Percentiles rank a stretch among this genome's conserved stretches.
Evolutionary conservation across 2,797 vertebrate species (phyloP).

Genomic region (Gymnothorax reevesii): DNA sequence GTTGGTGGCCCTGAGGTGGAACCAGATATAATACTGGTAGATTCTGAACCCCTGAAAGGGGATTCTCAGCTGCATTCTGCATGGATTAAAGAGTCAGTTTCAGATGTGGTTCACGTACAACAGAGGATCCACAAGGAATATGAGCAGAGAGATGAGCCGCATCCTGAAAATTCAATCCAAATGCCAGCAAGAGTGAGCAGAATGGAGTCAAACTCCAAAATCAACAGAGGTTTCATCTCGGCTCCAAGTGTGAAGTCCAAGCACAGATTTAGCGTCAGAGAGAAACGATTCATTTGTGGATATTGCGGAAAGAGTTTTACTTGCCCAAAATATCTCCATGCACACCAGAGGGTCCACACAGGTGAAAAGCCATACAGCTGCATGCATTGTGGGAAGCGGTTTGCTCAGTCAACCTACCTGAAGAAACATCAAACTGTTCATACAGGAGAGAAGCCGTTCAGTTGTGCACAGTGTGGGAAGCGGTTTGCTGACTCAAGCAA

Average conservation of each 20-base stretch:
- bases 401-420: slow-evolving; percentile 39
- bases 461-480: slow-evolving; percentile 39
- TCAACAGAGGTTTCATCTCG: slow-evolving; percentile 4
- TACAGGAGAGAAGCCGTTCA: slow-evolving; percentile 34
- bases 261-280: slow-evolving; percentile 15
- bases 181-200: slow-evolving; percentile 10
- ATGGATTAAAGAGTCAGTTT: slow-evolving; percentile 20
- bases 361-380: slow-evolving; percentile 42
- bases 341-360: slow-evolving; percentile 41
- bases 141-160: slow-evolving; percentile 14
- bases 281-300: slow-evolving; percentile 39
- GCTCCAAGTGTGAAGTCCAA: not conserved
- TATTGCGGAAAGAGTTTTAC: slow-evolving; percentile 41
- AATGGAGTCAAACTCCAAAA: slow-evolving; percentile 14
- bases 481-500: slow-evolving; percentile 41
- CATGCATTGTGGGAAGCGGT: slow-evolving; percentile 36
- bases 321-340: slow-evolving; percentile 35
- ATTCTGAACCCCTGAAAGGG: slow-evolving; percentile 17
- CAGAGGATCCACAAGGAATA: slow-evolving; percentile 26
- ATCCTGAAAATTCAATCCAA: slow-evolving; percentile 21
- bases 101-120: slow-evolving; percentile 12
- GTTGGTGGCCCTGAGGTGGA: slow-evolving; percentile 16
- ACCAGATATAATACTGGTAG: slow-evolving; percentile 32
- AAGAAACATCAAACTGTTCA: slow-evolving; percentile 40
- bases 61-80: slow-evolving; percentile 2